Evolutionary conservation across 2,888 invertebrate species (phyloP).

Genomic region (Parnassius apollo): DNA sequence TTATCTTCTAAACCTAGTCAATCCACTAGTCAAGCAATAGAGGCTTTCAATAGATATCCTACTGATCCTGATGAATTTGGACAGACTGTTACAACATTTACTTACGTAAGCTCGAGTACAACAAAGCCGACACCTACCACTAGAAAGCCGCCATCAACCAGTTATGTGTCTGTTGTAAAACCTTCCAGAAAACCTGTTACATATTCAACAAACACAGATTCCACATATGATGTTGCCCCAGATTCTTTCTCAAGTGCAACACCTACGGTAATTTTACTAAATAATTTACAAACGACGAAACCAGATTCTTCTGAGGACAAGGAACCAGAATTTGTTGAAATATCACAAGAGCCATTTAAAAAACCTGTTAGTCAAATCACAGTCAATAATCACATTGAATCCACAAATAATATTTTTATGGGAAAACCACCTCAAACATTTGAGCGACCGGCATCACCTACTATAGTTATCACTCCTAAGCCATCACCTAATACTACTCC

Average conservation of each 20-base stretch:
- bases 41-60: constrained; percentile 70
- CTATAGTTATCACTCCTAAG: constrained; percentile 86
- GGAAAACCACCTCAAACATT: constrained; percentile 60
- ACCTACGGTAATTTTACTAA: constrained; percentile 71
- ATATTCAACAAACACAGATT: constrained; percentile 45
- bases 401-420: constrained; percentile 77
- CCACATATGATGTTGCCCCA: constrained; percentile 56
- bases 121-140: constrained; percentile 56
- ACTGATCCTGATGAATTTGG: constrained; percentile 67
- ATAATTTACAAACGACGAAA: constrained; percentile 56
- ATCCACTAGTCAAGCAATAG: constrained; percentile 70
- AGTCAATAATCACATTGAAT: constrained; percentile 82
- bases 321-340: constrained; percentile 69
- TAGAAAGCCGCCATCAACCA: constrained; percentile 67
- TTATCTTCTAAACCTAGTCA: constrained; percentile 66
- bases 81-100: constrained; percentile 65
- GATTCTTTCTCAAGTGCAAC: constrained; percentile 74
- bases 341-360: constrained; percentile 76
- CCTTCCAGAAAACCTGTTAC: constrained; percentile 75
- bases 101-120: constrained; percentile 60
- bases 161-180: constrained; percentile 70
- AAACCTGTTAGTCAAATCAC: constrained; percentile 77
- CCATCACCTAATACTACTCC: constrained; percentile 75
- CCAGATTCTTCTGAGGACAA: constrained; percentile 47
- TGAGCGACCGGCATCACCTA: constrained; percentile 81